phyloP scores from a whole-genome alignment of 2,888 invertebrate species.

The Phrixothrix hirtus region DNA sequence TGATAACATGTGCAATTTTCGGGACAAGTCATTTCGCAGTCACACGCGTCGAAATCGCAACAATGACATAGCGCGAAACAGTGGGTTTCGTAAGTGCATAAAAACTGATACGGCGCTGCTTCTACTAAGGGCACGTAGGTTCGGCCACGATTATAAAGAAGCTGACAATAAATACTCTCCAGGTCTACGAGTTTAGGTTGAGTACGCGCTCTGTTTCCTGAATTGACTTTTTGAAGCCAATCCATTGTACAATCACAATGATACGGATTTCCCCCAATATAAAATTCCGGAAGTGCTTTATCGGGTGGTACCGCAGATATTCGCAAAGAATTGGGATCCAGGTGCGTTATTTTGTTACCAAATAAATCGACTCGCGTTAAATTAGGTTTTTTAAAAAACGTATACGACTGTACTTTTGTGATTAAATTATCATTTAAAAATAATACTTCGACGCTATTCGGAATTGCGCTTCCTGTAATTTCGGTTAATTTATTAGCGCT shows the following conservation, averaged over 20 bases:
- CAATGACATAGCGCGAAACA: conserved; percentile 88
- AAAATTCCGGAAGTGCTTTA: conserved; percentile 77
- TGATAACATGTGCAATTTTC: conserved; percentile 86
- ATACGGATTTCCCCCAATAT: conserved; percentile 83
- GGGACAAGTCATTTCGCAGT: conserved; percentile 91
- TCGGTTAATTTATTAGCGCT: conserved; percentile 80
- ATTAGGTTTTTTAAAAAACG: conserved; percentile 85
- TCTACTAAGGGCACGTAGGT: conserved; percentile 75
- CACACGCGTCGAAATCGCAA: conserved; percentile 89
- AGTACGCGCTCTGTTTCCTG: conserved; percentile 72
- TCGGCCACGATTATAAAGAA: conserved; percentile 76
- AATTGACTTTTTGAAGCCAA: conserved; percentile 83
- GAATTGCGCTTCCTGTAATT: conserved; percentile 80
- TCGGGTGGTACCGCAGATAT: conserved; percentile 76
- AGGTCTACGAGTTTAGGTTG: conserved; percentile 83
- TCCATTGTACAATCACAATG: conserved; percentile 90
- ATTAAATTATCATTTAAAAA: conserved; percentile 81
- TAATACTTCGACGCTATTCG: conserved; percentile 78
- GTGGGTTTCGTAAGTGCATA: conserved; percentile 82
- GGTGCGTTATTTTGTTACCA: conserved; percentile 76
- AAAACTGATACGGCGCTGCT: conserved; percentile 79
- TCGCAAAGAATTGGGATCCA: conserved; percentile 75
- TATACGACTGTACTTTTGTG: conserved; percentile 81
- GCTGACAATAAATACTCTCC: conserved; percentile 79
- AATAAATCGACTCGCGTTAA: conserved; percentile 79